phyloP scores from a whole-genome alignment of 2,797 vertebrate species.

The Gouania willdenowi region DNA sequence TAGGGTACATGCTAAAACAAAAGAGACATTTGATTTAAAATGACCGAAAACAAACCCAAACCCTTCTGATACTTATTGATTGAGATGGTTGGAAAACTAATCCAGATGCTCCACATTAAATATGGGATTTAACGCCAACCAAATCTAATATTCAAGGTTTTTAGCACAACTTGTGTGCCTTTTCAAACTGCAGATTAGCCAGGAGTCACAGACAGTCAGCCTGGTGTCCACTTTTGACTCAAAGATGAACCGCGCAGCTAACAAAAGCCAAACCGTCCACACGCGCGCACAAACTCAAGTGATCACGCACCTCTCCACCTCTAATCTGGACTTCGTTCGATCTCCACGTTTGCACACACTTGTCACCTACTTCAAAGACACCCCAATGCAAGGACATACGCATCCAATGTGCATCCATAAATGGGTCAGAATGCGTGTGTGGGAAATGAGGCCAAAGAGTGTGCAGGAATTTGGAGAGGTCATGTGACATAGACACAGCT shows the following conservation, averaged over 20 bases:
- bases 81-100: conserved; percentile 24
- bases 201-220: conserved; percentile 22
- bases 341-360: conserved; percentile 18
- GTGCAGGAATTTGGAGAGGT: conserved; percentile 19
- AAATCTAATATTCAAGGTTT: background rate
- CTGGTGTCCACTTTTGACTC: conserved; percentile 9
- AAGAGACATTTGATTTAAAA: background rate
- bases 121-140: conserved; percentile 5
- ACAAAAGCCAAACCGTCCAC: conserved; percentile 5
- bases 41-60: conserved; percentile 10
- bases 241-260: conserved; percentile 21
- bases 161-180: conserved; percentile 26
- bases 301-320: conserved; percentile 10
- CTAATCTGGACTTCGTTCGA: conserved; percentile 6
- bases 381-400: background rate
- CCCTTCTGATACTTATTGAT: no score
- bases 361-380: conserved; percentile 20
- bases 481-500: conserved; percentile 26
- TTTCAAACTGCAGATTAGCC: conserved; percentile 35
- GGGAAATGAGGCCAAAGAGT: conserved; percentile 27
- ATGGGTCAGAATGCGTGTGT: conserved; percentile 15
- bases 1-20: no score
- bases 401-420: background rate
- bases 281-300: background rate
- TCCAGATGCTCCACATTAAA: conserved; percentile 30